Conservation (phyloP, 2,797 vertebrate species). For the Staurois parvus region DNA sequence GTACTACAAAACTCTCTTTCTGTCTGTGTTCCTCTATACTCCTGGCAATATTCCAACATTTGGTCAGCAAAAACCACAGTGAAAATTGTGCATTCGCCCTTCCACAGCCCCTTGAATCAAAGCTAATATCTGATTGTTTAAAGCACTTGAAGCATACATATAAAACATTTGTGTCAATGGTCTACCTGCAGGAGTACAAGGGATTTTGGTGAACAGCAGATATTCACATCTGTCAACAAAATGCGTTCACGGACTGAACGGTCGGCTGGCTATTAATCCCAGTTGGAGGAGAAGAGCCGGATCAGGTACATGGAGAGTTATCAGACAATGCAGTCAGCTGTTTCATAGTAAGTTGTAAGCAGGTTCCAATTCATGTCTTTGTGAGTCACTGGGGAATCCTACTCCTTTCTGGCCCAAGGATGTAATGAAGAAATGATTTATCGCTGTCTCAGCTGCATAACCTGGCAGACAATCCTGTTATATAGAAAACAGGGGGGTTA, state of each 20-base stretch:
- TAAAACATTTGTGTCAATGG: not conserved
- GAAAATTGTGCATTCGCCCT: too few species aligned
- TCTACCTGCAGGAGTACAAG: constrained; percentile 9
- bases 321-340: not conserved
- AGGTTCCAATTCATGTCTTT: constrained; percentile 15
- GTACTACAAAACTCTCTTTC: too few species aligned
- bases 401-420: constrained; percentile 24
- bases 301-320: not conserved
- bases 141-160: not conserved
- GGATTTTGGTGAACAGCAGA: not conserved
- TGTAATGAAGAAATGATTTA: constrained; percentile 45
- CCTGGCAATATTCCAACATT: too few species aligned
- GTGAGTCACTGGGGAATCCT: constrained; percentile 51
- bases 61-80: too few species aligned
- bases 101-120: too few species aligned
- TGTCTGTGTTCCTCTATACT: too few species aligned
- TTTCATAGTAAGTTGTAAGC: constrained; percentile 3
- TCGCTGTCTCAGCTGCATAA: constrained; percentile 21
- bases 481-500: not conserved
- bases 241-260: not conserved
- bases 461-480: too few species aligned
- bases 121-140: not conserved
- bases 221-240: not conserved
- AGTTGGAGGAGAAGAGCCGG: not conserved
- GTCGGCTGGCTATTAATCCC: not conserved